A percentile compares a stretch with the other conserved stretches of the same genome.
phyloP scores from a whole-genome alignment of 2,888 invertebrate genomes.

The Sphecodes monilicornis region DNA sequence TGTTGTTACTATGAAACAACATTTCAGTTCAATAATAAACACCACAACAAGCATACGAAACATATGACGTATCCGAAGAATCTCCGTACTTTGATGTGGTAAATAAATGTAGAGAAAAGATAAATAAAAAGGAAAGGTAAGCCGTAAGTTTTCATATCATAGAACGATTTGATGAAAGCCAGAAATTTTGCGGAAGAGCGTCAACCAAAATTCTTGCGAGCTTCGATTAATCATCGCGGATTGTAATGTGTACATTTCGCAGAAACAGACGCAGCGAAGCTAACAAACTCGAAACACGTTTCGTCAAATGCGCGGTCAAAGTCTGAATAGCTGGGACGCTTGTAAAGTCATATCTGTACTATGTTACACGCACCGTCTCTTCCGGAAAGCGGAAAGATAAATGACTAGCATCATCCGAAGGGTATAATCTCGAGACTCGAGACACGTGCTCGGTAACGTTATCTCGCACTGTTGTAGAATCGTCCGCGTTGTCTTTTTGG shows the following conservation, averaged over 20 bases:
- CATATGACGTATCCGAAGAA: no score
- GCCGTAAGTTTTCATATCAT: not conserved
- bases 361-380: constrained; percentile 38
- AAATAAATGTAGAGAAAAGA: not conserved
- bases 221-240: not conserved
- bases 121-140: not conserved
- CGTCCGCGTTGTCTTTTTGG: constrained; percentile 48
- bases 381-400: constrained; percentile 44
- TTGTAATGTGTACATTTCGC: not conserved
- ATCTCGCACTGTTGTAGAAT: constrained; percentile 34
- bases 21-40: no score
- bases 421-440: constrained; percentile 53
- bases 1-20: no score
- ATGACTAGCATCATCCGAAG: constrained; percentile 48
- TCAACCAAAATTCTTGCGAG: not conserved
- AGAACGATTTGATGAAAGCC: not conserved
- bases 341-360: constrained; percentile 49
- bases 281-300: constrained; percentile 18
- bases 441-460: constrained; percentile 56
- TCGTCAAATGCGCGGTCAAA: not conserved
- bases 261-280: not conserved
- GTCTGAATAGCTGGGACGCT: constrained; percentile 4
- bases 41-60: no score
- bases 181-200: not conserved
- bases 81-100: not conserved